Percentiles rank a stretch among this genome's conserved stretches.
These are phyloP conservation scores for Pseudomyrmex pallidus DNA, from an alignment of 1,140 invertebrate genomes.

Conservation along the genomic window DNA sequence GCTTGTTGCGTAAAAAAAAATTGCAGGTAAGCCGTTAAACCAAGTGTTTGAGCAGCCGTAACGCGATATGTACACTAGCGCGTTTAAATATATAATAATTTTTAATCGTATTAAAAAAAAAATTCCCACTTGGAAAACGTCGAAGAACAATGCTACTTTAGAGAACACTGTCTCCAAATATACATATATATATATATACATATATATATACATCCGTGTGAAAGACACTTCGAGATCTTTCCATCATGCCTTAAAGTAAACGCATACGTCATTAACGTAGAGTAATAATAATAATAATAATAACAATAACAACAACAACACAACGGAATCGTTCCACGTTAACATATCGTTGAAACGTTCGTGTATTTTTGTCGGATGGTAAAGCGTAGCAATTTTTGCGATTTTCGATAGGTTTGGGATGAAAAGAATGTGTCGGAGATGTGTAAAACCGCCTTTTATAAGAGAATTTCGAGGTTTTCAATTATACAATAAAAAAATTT, in stretches of 20 bases:
- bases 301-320: no score
- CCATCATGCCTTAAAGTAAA: slow-evolving; percentile 42
- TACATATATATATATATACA: not conserved
- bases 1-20: slow-evolving; percentile 46
- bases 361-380: slow-evolving; percentile 14
- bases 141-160: slow-evolving; percentile 46
- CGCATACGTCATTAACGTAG: slow-evolving; percentile 41
- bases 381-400: not conserved
- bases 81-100: slow-evolving; percentile 39
- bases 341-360: slow-evolving; percentile 30
- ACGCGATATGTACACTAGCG: slow-evolving; percentile 24
- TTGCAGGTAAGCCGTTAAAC: slow-evolving; percentile 37
- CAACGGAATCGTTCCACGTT: slow-evolving; percentile 22
- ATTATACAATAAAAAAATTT: not conserved
- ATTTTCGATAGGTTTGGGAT: not conserved
- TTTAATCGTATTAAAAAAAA: slow-evolving; percentile 38
- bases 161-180: slow-evolving; percentile 42
- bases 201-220: not conserved
- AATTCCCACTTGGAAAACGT: slow-evolving; percentile 40
- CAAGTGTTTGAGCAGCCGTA: slow-evolving; percentile 27
- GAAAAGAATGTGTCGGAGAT: not conserved
- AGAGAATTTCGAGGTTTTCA: slow-evolving; percentile 11
- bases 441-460: slow-evolving; percentile 14
- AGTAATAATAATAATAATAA: not conserved
- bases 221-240: slow-evolving; percentile 36